Conservation (phyloP, 1,140 invertebrate species). For the Magallana angulata region DNA sequence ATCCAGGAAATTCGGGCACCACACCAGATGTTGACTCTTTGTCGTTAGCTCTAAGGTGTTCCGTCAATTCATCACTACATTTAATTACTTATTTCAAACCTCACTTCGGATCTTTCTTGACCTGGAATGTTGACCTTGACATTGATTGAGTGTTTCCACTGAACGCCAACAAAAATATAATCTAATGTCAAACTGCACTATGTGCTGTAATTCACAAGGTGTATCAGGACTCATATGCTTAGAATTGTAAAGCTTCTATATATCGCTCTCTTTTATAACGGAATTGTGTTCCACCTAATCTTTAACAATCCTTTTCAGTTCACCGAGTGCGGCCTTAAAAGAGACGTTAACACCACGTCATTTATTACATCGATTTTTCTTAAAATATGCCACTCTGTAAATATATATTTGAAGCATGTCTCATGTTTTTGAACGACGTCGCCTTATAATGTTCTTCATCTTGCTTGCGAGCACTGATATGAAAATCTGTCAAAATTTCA, state of each 20-base stretch:
- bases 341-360: background rate
- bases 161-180: conserved; percentile 49
- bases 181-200: conserved; percentile 56
- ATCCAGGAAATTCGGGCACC: conserved; percentile 38
- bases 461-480: background rate
- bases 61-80: too few relatives aligned
- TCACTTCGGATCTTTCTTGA: conserved; percentile 12
- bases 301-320: too few relatives aligned
- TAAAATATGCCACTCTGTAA: too few relatives aligned
- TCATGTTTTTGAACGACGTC: too few relatives aligned
- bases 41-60: background rate
- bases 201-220: conserved; percentile 50
- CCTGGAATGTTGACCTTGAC: conserved; percentile 43
- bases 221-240: background rate
- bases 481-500: background rate
- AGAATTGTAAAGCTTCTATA: background rate
- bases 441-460: too few relatives aligned
- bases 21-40: background rate
- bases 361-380: too few relatives aligned
- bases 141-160: conserved; percentile 29
- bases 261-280: too few relatives aligned
- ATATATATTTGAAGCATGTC: too few relatives aligned
- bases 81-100: conserved; percentile 43
- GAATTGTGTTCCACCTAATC: too few relatives aligned
- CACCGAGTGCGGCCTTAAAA: too few relatives aligned